Evolutionary conservation across 1,140 invertebrate species (phyloP), one percentile per base, ranked within the genome.

Genomic region (Heterodera carotae): DNA sequence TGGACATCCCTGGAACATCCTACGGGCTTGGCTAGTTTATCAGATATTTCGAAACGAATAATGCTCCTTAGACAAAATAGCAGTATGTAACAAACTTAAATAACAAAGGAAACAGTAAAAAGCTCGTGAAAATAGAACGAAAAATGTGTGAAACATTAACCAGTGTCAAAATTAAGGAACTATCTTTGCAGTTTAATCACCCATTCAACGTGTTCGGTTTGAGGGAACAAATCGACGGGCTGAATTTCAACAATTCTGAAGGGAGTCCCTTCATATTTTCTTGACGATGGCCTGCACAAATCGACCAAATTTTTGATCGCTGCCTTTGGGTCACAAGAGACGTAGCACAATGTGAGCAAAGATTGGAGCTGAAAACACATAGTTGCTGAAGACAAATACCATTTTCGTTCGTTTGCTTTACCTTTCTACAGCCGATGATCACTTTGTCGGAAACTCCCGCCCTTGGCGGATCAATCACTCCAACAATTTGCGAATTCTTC

Each of bases 401-500:
- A n/a, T n/a, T n/a, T n/a, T n/a, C n/a, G n/a, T n/a, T n/a, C n/a
- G 15, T 29, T 18, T 0, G 39, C 36, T 22, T 27, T 69, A 84
- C 78, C 76, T 84, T 85, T 62, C 85, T 75, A 64, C 81, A 86
- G 7, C 80, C 76, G 12, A 86, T 67, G 62, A 87, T 81, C 3
- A 88, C 83, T 71, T 84, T 84, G 56, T 85, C 83, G 56, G 83
- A 70, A 56, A 88, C 76, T 67, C 85, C 85, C 43, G 80, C 85
- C 75, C 97, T 90, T 0, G 97, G 97, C n/a, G 97, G 97, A 90
- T 99, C 97, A 0, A 98, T 92, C 66, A 98, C 91, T 1, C 95
- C 96, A 59, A 96, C 91, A n/a, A 96, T 89, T 82, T 92, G 89
- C n/a, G 85, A 77, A 31, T 79, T 75, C 2, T 79, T 81, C 69